Percentiles rank a stretch among this genome's conserved stretches.
Evolutionary conservation across 2,888 invertebrate genomes (phyloP).

Genomic region (Myathropa florea): DNA sequence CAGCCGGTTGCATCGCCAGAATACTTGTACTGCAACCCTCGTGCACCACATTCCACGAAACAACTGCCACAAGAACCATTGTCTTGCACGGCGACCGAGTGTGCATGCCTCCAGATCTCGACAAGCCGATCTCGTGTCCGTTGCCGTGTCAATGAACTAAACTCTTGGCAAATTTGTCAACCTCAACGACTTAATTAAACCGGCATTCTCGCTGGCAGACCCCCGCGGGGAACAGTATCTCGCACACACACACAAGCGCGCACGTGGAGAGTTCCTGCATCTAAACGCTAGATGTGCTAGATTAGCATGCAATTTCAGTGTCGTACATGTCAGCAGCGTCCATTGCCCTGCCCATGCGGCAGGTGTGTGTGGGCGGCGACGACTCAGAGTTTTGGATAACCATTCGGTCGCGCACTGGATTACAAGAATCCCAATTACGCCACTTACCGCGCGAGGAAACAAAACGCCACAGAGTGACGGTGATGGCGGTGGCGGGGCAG

Average conservation of each 20-base stretch:
- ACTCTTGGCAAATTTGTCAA: constrained; percentile 51
- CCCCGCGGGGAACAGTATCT: too few species aligned
- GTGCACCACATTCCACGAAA: not conserved
- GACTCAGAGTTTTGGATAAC: constrained; percentile 34
- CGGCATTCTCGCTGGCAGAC: constrained; percentile 15
- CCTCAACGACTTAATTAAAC: constrained; percentile 63
- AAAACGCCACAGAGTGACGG: constrained; percentile 14
- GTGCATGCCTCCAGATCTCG: not conserved
- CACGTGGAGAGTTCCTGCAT: constrained; percentile 9
- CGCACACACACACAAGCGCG: too few species aligned
- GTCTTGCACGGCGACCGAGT: not conserved
- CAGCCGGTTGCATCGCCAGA: not conserved
- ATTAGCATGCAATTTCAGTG: constrained; percentile 63
- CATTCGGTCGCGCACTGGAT: constrained; percentile 34
- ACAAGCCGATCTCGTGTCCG: not conserved
- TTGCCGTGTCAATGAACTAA: constrained; percentile 59
- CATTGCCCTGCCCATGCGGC: not conserved
- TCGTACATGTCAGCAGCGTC: constrained; percentile 41
- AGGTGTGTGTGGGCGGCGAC: constrained; percentile 34
- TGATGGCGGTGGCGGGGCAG: not conserved
- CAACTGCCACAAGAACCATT: not conserved
- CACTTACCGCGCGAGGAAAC: constrained; percentile 4
- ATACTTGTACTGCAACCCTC: not conserved
- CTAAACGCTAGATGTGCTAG: constrained; percentile 15
- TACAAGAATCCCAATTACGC: constrained; percentile 40